Base-by-base conservation (phyloP, 2,888 invertebrate species). In the Drosophila sordidapex region DNA sequence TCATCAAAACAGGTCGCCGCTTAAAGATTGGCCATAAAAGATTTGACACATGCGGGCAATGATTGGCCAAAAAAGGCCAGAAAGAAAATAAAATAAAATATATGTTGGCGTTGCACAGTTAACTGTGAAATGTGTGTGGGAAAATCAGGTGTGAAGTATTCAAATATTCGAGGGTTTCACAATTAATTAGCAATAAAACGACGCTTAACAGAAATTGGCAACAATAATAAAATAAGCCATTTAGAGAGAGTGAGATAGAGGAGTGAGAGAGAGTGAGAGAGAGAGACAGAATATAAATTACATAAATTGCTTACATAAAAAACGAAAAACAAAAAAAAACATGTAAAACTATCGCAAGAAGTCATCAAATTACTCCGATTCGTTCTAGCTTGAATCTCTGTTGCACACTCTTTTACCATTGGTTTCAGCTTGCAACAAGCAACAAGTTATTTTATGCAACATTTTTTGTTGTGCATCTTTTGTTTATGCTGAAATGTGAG, bases 1-100 rank as follows among this genome's bases (percentile, higher is more conserved):
- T 33, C 58, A 68, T 8, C 25, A 25, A 4, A 46, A 36, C 27
- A 54, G 46, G 59, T 69, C 31, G 57, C 49, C 27, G 51, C 53
- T 56, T 29, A 29, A 36, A 62, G 63, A 76, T 78, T 65, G 59
- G 35, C 43, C 65, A 65, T 56, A n/a, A 59, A 33, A 54, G 56
- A 71, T 67, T 66, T 64, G 67, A 61, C 51, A 38, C 31, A 78
- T 72, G 68, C 67, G 71, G 75, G 65, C 58, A 21, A 57, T 29
- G 29, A 25, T 46, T 46, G 15, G 25, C 46, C 46, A 46, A 46
- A 46, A 40, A 46, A 25, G 25, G 25, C 25, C 25, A 27, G 4
- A n/a, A 35, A 58, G 29, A 40, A 29, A 57, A 31, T 15, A 29
- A 57, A 31, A 33, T 29, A 38, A 27, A 59, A 25, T 38, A 40